Evolutionary conservation across 2,113 vertebrate genomes (phyloP), one percentile per base, ranked within the genome.

Genomic region (Tiliqua scincoides): DNA sequence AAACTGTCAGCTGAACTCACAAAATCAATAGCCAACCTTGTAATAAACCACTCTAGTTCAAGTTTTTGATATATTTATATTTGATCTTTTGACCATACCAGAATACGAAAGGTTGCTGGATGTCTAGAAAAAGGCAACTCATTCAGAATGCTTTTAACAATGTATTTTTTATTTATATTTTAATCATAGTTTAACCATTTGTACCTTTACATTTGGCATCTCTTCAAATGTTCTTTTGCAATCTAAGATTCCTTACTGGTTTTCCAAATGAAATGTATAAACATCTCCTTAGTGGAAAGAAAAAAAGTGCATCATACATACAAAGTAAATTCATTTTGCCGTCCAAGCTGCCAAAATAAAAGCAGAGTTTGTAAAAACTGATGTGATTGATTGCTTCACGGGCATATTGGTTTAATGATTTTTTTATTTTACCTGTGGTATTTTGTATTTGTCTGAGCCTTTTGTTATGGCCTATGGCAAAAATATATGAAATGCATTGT

Each of bases 21-120:
- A 87, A 87, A 90, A 90, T 75, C 63, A 90, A 85, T 32, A 84
- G 2, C 35, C 48, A 88, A 10, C 48, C 65, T 72, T 70, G 25
- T 1, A 25, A 80, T 84, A 17, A 73, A 87, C 84, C 6, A 59
- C 2, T 30, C 9, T 1, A 54, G 32, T n/a, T 80, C 23, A n/a
- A 40, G 89, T 21, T 72, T 82, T 32, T 88, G 4, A n/a, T 30
- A 71, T 83, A 71, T 88, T 54, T 73, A 71, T 88, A 65, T n/a
- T 77, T 82, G n/a, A 32, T 78, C 57, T 1, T 2, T 1, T 35
- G 30, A 85, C 48, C 62, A 3, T 3, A 18, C 1, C 0, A 30
- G 10, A 2, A 57, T 65, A 57, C 25, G 23, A 75, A 82, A 27
- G 71, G 52, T 21, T 73, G 35, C 23, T 35, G 25, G 40, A 63